These are phyloP conservation scores for Pao palembangensis DNA, from an alignment of 2,113 vertebrate genomes.

Conservation along the genomic window DNA sequence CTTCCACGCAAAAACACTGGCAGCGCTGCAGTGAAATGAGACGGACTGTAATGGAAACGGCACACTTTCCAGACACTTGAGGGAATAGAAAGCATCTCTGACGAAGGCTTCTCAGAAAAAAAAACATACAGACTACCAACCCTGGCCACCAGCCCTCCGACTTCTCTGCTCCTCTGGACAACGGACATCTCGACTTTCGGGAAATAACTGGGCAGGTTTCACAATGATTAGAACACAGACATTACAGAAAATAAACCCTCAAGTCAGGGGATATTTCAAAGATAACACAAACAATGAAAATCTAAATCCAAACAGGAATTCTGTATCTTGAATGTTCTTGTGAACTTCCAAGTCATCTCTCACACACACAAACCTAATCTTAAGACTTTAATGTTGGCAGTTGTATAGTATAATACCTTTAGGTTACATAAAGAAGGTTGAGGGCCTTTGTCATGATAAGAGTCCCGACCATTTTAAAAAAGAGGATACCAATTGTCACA, in stretches of 20 bases:
- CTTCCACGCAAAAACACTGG: constrained; percentile 70
- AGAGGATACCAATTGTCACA: not conserved
- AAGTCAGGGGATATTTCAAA: constrained; percentile 13
- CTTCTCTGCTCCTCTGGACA: constrained; percentile 25
- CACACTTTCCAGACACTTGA: constrained; percentile 77
- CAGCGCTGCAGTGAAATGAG: constrained; percentile 59
- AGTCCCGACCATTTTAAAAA: no score
- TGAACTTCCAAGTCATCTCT: not conserved
- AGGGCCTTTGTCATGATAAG: no score
- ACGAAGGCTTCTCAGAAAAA: constrained; percentile 63
- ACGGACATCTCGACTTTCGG: constrained; percentile 43
- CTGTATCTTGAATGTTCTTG: not conserved
- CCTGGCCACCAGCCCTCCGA: not conserved
- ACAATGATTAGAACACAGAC: constrained; percentile 35
- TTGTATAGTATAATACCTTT: no score
- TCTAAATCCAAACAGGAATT: not conserved
- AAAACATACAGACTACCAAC: constrained; percentile 42
- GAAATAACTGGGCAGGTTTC: constrained; percentile 52
- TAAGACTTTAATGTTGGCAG: no score
- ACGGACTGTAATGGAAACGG: constrained; percentile 69
- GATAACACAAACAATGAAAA: constrained; percentile 20
- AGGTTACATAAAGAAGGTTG: no score
- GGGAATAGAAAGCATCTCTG: constrained; percentile 76
- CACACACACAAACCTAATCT: no score
- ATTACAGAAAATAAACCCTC: constrained; percentile 47